Evolutionary conservation across 2,113 vertebrate species (phyloP).

Genomic region (Globicephala melas): DNA sequence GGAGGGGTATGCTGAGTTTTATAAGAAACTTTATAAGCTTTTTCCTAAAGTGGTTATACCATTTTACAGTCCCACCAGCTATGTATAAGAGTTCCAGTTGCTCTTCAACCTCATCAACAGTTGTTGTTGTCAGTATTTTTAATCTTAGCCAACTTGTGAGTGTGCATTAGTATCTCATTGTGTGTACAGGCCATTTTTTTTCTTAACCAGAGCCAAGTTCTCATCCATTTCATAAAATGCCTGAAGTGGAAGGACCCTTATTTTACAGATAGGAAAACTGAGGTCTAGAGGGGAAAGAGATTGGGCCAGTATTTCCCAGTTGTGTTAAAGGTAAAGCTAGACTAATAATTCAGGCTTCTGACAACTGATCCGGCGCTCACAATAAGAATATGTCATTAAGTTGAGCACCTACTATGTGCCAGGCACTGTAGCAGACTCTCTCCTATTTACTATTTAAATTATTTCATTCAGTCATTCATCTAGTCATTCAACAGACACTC

Average conservation of each 20-base stretch:
- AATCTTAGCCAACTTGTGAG: not conserved
- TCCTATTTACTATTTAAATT: not conserved
- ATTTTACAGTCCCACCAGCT: not conserved
- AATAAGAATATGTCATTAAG: no score
- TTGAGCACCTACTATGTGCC: not conserved
- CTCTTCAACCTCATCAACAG: not conserved
- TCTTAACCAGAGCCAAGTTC: not conserved
- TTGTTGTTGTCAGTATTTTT: not conserved
- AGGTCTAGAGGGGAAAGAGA: not conserved
- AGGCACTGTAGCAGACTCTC: no score
- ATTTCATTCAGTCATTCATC: not conserved
- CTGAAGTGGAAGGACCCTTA: not conserved
- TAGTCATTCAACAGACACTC: not conserved
- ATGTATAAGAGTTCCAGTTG: not conserved
- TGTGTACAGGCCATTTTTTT: not conserved
- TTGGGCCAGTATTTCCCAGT: not conserved
- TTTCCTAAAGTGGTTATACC: not conserved
- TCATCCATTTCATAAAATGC: not conserved
- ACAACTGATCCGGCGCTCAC: not conserved
- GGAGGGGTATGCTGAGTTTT: not conserved
- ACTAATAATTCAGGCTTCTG: no score
- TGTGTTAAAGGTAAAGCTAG: not conserved
- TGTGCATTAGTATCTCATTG: not conserved
- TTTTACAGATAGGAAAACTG: not conserved
- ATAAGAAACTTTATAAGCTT: not conserved